phyloP scores from a whole-genome alignment of 2,888 invertebrate genomes.

The Mimachlamys varia region DNA sequence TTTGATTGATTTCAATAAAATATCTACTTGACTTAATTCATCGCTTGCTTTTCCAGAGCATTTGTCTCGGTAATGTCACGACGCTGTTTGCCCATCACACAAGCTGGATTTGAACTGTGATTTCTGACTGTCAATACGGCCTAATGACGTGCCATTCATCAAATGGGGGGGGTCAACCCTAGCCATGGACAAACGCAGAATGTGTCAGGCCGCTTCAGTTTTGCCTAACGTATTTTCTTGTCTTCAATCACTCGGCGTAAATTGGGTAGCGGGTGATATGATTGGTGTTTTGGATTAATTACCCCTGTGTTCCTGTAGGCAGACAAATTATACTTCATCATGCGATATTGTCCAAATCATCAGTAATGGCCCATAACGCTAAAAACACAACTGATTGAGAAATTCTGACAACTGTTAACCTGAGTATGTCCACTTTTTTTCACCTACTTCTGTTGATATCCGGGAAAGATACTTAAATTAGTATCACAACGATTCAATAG shows the following conservation, averaged over 20 bases:
- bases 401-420: constrained; percentile 37
- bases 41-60: constrained; percentile 46
- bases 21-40: constrained; percentile 53
- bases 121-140: constrained; percentile 51
- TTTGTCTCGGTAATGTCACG: constrained; percentile 54
- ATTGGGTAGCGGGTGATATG: constrained; percentile 41
- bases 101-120: constrained; percentile 49
- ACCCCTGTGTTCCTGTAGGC: constrained; percentile 38
- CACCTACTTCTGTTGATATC: background rate
- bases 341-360: constrained; percentile 31
- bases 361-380: constrained; percentile 19
- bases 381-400: constrained; percentile 36
- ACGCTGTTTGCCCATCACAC: constrained; percentile 53
- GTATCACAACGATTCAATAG: background rate
- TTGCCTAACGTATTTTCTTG: constrained; percentile 49
- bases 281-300: constrained; percentile 50
- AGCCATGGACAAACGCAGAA: constrained; percentile 45
- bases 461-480: background rate
- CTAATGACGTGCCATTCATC: constrained; percentile 54
- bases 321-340: constrained; percentile 50
- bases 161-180: constrained; percentile 47
- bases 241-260: constrained; percentile 42
- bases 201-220: constrained; percentile 49
- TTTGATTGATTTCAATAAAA: constrained; percentile 53
- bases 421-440: background rate